Evolutionary conservation across 2,888 invertebrate genomes (phyloP), one percentile per base, ranked within the genome.

Genomic region (Phaonia tiefii): DNA sequence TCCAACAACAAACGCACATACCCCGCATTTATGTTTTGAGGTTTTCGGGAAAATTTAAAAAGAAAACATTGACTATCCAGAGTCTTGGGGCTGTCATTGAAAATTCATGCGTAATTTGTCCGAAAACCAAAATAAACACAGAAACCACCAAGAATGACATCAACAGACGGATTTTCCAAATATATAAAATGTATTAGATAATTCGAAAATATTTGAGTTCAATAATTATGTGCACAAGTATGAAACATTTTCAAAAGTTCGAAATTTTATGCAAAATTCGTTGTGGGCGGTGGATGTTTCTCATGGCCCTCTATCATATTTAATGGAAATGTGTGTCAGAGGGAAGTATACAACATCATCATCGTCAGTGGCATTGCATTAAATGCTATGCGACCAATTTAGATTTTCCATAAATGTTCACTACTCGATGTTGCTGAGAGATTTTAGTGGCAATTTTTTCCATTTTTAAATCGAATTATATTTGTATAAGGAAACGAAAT

Each of bases 11-110:
- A 13, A 22, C 54, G 25, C 4, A 54, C 11, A 25, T 25, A 54
- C n/a, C n/a, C n/a, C n/a, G n/a, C n/a, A 54, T 5, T 25, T 54
- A 22, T 54, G 22, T 13, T 15, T 54, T 31, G 31, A 13, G n/a
- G n/a, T 22, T 54, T 51, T 15, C 1, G 46, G 37, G n/a, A 22
- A 20, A 44, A 63, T 22, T 63, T 20, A 13, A 22, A 44, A 20
- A 56, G 46, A 56, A 63, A 37, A 63, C 10, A 11, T 37, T n/a
- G n/a, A n/a, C 26, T 20, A 49, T 51, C 15, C 31, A 54, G 20
- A 7, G 25, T 54, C n/a, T 31, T 8, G 31, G 10, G 65, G 42
- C 17, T 80, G 76, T 69, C 76, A 80, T 73, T 80, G 73, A 80
- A 73, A n/a, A 76, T 63, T 73, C n/a, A 42, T 26, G 22, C 73